Base-by-base conservation (phyloP, 2,113 vertebrate genomes). In the Stigmatopora nigra region DNA sequence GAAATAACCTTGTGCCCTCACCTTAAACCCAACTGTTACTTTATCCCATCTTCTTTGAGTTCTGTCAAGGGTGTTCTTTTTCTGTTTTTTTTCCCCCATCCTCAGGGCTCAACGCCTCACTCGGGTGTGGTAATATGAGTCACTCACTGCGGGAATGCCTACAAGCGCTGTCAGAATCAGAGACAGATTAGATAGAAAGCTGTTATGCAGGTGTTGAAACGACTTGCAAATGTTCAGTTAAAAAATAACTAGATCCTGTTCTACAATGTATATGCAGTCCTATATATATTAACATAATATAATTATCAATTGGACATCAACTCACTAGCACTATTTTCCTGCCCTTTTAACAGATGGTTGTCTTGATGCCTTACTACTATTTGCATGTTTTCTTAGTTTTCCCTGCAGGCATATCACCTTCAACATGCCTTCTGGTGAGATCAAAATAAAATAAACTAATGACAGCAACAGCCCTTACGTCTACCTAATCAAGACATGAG, bases 291-390 rank as follows among this genome's bases (percentile, higher is more conserved):
- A 3, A 31, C 25, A 31, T 31, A 31, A 31, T 31, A 3, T 31
- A 31, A 31, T 31, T 31, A 31, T 35, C 68, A 72, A 77, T 75
- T 74, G 68, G 74, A 38, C 59, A 66, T 48, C 63, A 72, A 75
- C 62, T 46, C 65, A 72, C 53, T 15, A 68, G 68, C 46, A 46
- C 22, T 48, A 41, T 35, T 55, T 15, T 68, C 74, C 75, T 64
- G 60, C 73, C 74, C 73, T 61, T 51, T 56, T 13, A 75, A 78
- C 84, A 86, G 79, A 84, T 83, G 77, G 78, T 78, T 71, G 74
- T 76, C 70, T 66, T 61, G 64, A 53, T 55, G 49, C 59, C 72
- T 51, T 55, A 55, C 75, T 20, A 58, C 72, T 58, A 31, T 46
- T 45, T 38, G 73, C 22, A 45, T 64, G 38, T 68, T 62, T 72